Percentiles rank a stretch among this genome's conserved stretches.
Evolutionary conservation across 2,797 vertebrate genomes (phyloP).

Genomic region (Thripadectes ignobilis): DNA sequence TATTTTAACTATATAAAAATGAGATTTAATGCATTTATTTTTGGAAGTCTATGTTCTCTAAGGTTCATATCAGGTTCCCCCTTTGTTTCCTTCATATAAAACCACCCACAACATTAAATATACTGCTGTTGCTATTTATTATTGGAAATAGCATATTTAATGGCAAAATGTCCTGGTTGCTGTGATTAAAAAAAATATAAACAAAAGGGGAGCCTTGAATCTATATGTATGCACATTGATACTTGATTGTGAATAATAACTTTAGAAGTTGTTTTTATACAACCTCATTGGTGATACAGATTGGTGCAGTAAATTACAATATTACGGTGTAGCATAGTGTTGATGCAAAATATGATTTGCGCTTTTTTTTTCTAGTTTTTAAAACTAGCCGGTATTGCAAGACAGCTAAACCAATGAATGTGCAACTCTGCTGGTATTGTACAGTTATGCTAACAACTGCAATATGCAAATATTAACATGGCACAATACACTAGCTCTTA

Average conservation of each 20-base stretch:
- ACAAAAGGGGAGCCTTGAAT: constrained; percentile 79
- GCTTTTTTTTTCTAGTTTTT: constrained; percentile 67
- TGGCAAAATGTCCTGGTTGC: constrained; percentile 33
- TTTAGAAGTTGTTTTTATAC: constrained; percentile 74
- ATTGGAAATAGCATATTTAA: constrained; percentile 26
- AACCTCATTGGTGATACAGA: constrained; percentile 69
- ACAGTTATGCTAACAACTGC: constrained; percentile 67
- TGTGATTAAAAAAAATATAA: constrained; percentile 55
- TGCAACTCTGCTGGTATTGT: constrained; percentile 65
- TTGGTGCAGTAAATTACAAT: constrained; percentile 68
- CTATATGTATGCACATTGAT: constrained; percentile 77
- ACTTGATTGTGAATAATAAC: constrained; percentile 79
- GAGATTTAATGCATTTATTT: constrained; percentile 80
- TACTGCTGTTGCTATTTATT: constrained; percentile 34
- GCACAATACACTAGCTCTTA: constrained; percentile 59
- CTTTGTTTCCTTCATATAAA: constrained; percentile 56
- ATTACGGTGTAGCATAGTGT: constrained; percentile 71
- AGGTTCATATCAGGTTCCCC: constrained; percentile 68
- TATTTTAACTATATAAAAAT: constrained; percentile 79
- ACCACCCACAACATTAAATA: neutral
- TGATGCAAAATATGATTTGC: constrained; percentile 68
- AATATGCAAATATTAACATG: constrained; percentile 68
- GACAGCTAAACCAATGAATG: constrained; percentile 74
- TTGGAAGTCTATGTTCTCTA: constrained; percentile 71
- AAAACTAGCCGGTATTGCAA: constrained; percentile 73